phyloP scores from a whole-genome alignment of 2,888 invertebrate genomes.

The Ceraclea dissimilis region DNA sequence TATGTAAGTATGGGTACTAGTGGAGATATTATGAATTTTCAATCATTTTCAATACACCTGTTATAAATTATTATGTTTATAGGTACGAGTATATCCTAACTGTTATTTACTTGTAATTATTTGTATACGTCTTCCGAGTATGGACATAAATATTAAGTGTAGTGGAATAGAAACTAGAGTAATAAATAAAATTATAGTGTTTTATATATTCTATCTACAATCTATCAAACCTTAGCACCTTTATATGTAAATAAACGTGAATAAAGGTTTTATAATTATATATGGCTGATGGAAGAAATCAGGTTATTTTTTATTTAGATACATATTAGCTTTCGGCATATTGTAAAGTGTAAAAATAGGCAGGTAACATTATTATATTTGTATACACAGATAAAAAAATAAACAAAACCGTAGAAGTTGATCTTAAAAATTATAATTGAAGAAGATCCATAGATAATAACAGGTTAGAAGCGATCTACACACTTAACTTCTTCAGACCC shows the following conservation, averaged over 20 bases:
- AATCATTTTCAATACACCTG: background rate
- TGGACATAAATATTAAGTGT: too few species aligned
- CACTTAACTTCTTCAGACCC: background rate
- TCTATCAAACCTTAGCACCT: constrained; percentile 1
- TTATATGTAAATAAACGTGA: background rate
- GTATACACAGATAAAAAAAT: background rate
- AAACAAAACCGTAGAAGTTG: background rate
- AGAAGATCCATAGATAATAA: constrained; percentile 1
- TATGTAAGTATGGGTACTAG: too few species aligned
- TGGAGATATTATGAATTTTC: background rate
- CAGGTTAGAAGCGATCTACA: background rate
- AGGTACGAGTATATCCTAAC: background rate
- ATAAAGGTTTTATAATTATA: constrained; percentile 1
- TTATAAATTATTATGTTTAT: background rate
- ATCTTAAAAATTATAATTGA: constrained; percentile 2
- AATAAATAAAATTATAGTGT: background rate
- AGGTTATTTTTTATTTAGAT: background rate
- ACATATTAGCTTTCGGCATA: constrained; percentile 1
- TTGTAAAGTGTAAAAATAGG: background rate
- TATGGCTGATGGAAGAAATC: background rate
- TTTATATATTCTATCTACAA: background rate
- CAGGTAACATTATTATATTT: background rate
- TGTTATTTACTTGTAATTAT: background rate
- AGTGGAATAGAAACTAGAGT: background rate
- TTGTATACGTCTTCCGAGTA: too few species aligned